Evolutionary conservation across 2,797 vertebrate genomes (phyloP), one percentile per base, ranked within the genome.

Genomic region (Pelobates cultripes): DNA sequence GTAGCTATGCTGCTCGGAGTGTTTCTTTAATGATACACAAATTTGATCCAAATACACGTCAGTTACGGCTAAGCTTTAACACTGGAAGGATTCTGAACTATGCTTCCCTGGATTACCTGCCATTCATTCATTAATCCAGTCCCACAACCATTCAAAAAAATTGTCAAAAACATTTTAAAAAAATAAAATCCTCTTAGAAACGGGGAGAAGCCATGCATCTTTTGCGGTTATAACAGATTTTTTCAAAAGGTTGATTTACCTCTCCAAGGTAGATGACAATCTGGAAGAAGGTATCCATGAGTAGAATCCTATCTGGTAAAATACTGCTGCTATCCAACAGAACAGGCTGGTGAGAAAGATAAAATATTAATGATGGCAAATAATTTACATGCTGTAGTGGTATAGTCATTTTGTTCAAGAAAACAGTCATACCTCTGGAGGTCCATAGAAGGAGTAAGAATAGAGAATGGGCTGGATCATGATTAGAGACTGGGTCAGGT

Each of bases 251-350:
- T 28, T 28, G 28, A 41, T 64, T 86, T 92, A 99, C 97, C 96
- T 99, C 98, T 87, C 98, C 97, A 78, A 98, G 97, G 88, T 92
- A 99, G 90, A 99, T 99, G 79, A 99, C 97, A 85, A 99, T 94
- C 92, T 99, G 98, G 91, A 99, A 99, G 92, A 99, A 99, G 28
- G 96, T 98, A 89, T 99, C 98, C 98, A 99, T 99, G 84, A 99
- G 91, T 5, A 99, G 91, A 87, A 99, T 99, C 81, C 96, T 94
- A 86, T 99, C 97, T 15, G 96, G 95, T 82, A 99, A 93, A 90
- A 99, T 99, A 73, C 97, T 99, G 91, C 97, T 96, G 92, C 97
- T 99, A 92, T 99, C 97, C 92, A 99, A 91, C 80, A 99, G 95
- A 44, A 99, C 97, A 0, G 98, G 98, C 98, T 99, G 86, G 3